phyloP scores from a whole-genome alignment of 2,797 vertebrate genomes.

The Oreortyx pictus region DNA sequence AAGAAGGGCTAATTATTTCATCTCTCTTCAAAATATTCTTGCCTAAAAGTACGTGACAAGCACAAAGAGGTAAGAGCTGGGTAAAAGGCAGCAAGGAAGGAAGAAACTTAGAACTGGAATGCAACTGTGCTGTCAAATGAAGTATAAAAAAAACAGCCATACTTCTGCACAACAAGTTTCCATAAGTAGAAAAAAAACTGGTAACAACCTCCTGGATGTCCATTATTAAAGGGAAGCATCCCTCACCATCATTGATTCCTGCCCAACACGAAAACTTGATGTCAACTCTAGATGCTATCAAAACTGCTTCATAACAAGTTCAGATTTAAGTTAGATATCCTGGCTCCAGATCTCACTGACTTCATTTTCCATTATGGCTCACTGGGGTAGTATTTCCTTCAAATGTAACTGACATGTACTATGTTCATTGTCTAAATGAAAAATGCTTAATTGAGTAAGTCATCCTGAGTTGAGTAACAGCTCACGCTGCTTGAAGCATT shows the following conservation, averaged over 20 bases:
- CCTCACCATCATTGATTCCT: neutral
- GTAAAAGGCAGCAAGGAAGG: neutral
- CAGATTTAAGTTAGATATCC: slow-evolving; percentile 31
- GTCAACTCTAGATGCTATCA: slow-evolving; percentile 21
- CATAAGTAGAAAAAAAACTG: neutral
- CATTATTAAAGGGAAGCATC: neutral
- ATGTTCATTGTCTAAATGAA: slow-evolving; percentile 26
- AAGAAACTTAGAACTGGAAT: neutral
- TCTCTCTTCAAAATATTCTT: neutral
- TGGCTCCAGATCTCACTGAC: slow-evolving; percentile 41
- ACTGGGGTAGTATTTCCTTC: slow-evolving; percentile 11
- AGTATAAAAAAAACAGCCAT: neutral
- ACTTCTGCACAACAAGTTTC: neutral
- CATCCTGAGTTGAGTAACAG: slow-evolving; percentile 16
- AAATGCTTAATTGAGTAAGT: neutral
- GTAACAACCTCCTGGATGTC: neutral
- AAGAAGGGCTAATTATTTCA: neutral
- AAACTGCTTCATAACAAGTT: slow-evolving; percentile 14
- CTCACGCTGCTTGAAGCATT: neutral
- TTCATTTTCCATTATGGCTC: slow-evolving; percentile 53
- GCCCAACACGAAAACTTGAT: neutral
- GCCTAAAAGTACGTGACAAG: neutral
- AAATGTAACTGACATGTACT: neutral
- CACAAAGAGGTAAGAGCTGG: neutral
- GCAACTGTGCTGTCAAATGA: neutral